A percentile compares a stretch with the other conserved stretches of the same genome.
Conservation (phyloP, 2,113 vertebrate genomes). For the Leucopsar rothschildi region DNA sequence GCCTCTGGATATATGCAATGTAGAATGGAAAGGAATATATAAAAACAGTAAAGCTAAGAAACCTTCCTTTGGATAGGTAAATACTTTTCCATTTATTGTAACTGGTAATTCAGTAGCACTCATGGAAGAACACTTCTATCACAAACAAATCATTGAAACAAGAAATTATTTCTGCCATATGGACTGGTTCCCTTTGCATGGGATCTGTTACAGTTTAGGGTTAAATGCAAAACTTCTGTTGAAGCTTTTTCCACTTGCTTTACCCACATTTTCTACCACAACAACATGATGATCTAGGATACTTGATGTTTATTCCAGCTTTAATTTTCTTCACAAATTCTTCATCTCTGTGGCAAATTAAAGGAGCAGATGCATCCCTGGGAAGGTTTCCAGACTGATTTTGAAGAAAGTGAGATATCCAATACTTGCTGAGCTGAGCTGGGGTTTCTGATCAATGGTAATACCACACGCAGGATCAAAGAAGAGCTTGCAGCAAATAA, state of each 20-base stretch:
- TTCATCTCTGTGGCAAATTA: neutral
- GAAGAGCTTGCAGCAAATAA: neutral
- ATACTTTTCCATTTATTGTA: neutral
- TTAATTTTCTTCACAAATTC: neutral
- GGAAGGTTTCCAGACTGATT: constrained; percentile 28
- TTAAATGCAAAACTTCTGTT: neutral
- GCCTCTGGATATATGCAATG: neutral
- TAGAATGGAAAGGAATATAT: neutral
- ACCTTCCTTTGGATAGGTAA: neutral
- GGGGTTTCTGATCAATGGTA: constrained; percentile 1
- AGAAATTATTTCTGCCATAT: neutral
- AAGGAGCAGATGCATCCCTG: constrained; percentile 17
- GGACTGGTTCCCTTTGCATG: rapidly evolving
- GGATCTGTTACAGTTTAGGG: neutral
- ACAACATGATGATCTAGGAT: neutral
- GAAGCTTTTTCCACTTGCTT: neutral
- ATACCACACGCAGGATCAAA: neutral
- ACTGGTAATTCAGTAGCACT: neutral
- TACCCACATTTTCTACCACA: neutral
- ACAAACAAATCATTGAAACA: neutral
- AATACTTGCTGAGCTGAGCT: neutral
- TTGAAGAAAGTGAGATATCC: neutral
- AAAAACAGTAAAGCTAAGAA: neutral
- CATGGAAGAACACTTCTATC: rapidly evolving
- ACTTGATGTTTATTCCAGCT: neutral